phyloP scores from a whole-genome alignment of 92 coral and sea anemone genomes.

The Plumapathes pennacea region DNA sequence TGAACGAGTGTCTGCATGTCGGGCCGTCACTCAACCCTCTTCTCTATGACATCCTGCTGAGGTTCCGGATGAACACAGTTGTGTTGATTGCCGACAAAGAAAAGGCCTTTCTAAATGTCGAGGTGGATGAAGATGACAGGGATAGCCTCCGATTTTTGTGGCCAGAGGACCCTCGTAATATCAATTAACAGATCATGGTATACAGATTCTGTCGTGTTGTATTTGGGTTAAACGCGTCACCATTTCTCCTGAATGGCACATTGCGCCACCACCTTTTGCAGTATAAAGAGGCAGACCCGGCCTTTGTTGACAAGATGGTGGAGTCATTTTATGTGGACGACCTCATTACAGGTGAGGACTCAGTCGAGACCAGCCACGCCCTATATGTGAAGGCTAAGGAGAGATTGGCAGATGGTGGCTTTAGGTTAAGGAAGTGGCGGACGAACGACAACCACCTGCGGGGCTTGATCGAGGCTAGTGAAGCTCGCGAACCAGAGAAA shows the following conservation, averaged over 20 bases:
- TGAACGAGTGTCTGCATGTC: slow-evolving; percentile 41
- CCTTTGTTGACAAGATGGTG: slow-evolving; percentile 31
- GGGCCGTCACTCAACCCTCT: slow-evolving; percentile 28
- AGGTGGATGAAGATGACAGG: slow-evolving; percentile 19
- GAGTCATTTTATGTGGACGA: slow-evolving; percentile 42
- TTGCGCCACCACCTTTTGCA: slow-evolving; percentile 34
- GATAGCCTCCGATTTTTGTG: slow-evolving; percentile 43
- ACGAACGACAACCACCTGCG: slow-evolving; percentile 7
- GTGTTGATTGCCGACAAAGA: slow-evolving; percentile 41
- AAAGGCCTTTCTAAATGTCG: slow-evolving; percentile 37
- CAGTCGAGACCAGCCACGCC: background rate
- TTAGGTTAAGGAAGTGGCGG: slow-evolving; percentile 12
- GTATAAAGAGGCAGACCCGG: slow-evolving; percentile 26
- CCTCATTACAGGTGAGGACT: slow-evolving; percentile 13
- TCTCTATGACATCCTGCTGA: slow-evolving; percentile 15
- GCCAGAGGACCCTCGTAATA: slow-evolving; percentile 29
- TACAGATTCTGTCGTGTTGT: slow-evolving; percentile 48
- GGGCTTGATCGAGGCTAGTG: slow-evolving; percentile 4
- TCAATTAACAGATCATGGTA: slow-evolving; percentile 1
- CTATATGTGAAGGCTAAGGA: slow-evolving; percentile 19
- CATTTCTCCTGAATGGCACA: slow-evolving; percentile 48
- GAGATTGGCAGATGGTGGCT: slow-evolving; percentile 32
- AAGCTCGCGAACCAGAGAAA: background rate
- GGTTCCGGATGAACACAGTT: slow-evolving; percentile 24
- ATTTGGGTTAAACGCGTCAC: slow-evolving; percentile 40